These are phyloP conservation scores for Lordiphosa fenestrarum DNA, from an alignment of 2,888 invertebrate species.

Conservation along the genomic window DNA sequence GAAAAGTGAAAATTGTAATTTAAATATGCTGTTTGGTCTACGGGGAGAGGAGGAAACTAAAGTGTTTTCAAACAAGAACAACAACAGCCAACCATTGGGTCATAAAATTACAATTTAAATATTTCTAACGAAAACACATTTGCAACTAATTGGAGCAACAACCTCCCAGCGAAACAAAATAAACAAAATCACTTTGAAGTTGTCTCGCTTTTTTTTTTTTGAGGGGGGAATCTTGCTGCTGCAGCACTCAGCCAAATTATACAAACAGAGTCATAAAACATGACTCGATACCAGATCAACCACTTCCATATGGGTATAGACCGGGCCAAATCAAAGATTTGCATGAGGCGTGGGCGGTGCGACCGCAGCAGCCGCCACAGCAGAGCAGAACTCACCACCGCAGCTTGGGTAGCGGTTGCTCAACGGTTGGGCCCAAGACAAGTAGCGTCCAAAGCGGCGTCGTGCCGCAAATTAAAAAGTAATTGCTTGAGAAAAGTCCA, in stretches of 20 bases:
- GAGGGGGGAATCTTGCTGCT: conserved; percentile 19
- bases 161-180: conserved; percentile 19
- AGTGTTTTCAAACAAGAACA: neutral
- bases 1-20: too few species aligned
- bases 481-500: conserved; percentile 69
- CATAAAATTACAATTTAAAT: conserved; percentile 63
- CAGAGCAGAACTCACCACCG: neutral
- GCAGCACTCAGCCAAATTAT: conserved; percentile 28
- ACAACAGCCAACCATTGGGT: neutral
- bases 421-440: conserved; percentile 35
- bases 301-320: conserved; percentile 33
- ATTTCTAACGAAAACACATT: conserved; percentile 34
- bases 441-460: conserved; percentile 39
- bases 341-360: neutral
- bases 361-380: conserved; percentile 1
- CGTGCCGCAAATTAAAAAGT: conserved; percentile 64
- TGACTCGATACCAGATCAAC: conserved; percentile 26
- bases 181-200: conserved; percentile 55
- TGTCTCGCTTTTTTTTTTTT: conserved; percentile 18
- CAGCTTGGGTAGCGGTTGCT: conserved; percentile 1
- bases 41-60: too few species aligned
- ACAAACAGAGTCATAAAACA: conserved; percentile 26
- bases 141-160: conserved; percentile 68
- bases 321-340: conserved; percentile 4
- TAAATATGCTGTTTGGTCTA: too few species aligned